phyloP scores from a whole-genome alignment of 1,140 invertebrate genomes.

The Listronotus oregonensis region DNA sequence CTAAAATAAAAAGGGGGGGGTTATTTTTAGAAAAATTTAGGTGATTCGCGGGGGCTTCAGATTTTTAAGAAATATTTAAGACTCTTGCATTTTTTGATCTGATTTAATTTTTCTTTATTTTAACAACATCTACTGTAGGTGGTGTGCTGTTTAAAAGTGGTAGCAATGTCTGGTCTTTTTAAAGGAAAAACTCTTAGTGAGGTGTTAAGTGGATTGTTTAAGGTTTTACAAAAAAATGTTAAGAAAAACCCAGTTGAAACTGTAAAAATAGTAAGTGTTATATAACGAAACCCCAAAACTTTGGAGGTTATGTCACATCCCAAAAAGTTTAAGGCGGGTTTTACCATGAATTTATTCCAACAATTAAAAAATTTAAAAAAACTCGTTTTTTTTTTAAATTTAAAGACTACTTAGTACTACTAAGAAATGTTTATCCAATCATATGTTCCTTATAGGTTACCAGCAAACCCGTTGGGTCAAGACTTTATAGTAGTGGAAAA shows the following conservation, averaged over 20 bases:
- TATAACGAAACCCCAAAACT: slow-evolving; percentile 31
- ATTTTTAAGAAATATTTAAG: slow-evolving; percentile 41
- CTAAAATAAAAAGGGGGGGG: slow-evolving; percentile 8
- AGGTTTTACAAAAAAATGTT: slow-evolving; percentile 16
- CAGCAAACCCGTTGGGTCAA: slow-evolving; percentile 56
- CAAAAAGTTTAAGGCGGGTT: neutral
- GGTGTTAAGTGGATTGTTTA: slow-evolving; percentile 28
- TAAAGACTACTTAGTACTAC: too few relatives aligned
- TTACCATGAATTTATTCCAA: too few relatives aligned
- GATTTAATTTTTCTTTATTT: neutral
- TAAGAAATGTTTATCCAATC: neutral
- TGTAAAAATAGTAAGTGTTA: slow-evolving; percentile 45
- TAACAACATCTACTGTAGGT: neutral
- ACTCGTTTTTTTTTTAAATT: too few relatives aligned
- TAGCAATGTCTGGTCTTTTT: slow-evolving; percentile 32
- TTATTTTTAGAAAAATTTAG: slow-evolving; percentile 5
- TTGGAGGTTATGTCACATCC: slow-evolving; percentile 44
- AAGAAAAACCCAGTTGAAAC: slow-evolving; percentile 8
- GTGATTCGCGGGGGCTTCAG: slow-evolving; percentile 30
- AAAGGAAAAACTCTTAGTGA: slow-evolving; percentile 24
- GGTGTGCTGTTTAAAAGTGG: slow-evolving; percentile 6
- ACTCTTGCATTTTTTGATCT: slow-evolving; percentile 7
- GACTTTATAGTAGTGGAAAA: slow-evolving; percentile 68
- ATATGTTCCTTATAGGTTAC: slow-evolving; percentile 32
- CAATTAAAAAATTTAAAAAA: too few relatives aligned